Conservation (phyloP, 2,888 invertebrate genomes). For the Hypomecis atomaria region DNA sequence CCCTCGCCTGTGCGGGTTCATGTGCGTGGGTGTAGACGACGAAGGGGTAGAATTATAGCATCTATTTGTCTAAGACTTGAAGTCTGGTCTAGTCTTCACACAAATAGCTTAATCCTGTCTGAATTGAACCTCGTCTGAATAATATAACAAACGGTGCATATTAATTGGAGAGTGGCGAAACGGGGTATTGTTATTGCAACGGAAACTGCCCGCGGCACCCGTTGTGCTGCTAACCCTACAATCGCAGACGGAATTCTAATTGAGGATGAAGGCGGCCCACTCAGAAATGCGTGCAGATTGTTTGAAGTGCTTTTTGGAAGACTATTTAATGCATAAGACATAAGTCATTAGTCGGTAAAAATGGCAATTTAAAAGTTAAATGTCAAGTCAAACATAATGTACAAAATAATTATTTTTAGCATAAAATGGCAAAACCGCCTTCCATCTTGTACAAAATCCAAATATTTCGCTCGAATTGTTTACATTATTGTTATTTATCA, state of each 20-base stretch:
- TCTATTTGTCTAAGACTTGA: conserved; percentile 9
- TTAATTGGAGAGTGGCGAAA: conserved; percentile 44
- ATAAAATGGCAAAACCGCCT: too few species aligned
- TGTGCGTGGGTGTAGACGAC: too few species aligned
- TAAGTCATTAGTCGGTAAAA: too few species aligned
- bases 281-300: conserved; percentile 25
- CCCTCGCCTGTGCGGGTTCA: too few species aligned
- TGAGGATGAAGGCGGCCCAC: conserved; percentile 45
- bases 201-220: conserved; percentile 40
- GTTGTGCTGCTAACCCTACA: conserved; percentile 52
- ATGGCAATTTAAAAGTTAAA: too few species aligned
- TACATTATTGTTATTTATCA: too few species aligned
- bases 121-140: conserved; percentile 6
- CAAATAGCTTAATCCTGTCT: conserved; percentile 14
- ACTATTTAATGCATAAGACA: too few species aligned
- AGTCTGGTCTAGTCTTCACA: conserved; percentile 15
- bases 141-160: conserved; percentile 47
- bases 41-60: too few species aligned
- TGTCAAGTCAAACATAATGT: too few species aligned
- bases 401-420: too few species aligned
- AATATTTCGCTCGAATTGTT: too few species aligned
- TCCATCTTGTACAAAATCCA: too few species aligned
- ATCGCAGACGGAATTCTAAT: conserved; percentile 58
- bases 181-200: conserved; percentile 50
- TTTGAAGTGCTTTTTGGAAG: not conserved